Conservation (phyloP, 1,140 invertebrate species). For the Halictus rubicundus region DNA sequence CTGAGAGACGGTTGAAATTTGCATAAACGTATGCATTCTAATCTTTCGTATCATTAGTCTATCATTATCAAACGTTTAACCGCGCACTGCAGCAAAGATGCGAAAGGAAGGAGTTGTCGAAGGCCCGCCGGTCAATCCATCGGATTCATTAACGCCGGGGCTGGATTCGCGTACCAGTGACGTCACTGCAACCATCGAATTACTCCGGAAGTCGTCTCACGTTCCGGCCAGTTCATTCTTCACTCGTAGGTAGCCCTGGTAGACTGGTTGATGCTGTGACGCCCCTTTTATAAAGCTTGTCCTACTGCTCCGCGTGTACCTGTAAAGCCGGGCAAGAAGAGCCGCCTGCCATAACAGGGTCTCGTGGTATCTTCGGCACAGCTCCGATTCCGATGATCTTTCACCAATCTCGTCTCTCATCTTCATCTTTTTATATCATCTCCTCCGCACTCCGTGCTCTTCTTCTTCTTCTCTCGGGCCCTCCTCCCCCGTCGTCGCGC, state of each 20-base stretch:
- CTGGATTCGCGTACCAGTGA: slow-evolving; percentile 35
- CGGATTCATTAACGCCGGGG: slow-evolving; percentile 13
- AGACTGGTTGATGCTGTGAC: slow-evolving; percentile 44
- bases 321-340: slow-evolving; percentile 31
- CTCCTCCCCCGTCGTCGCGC: not conserved
- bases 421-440: slow-evolving; percentile 52
- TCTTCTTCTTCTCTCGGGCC: not conserved
- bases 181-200: slow-evolving; percentile 27
- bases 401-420: slow-evolving; percentile 47
- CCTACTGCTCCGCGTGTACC: slow-evolving; percentile 37
- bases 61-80: not conserved
- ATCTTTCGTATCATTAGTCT: too few relatives aligned
- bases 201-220: slow-evolving; percentile 49
- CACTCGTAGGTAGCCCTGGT: slow-evolving; percentile 42
- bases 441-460: slow-evolving; percentile 16
- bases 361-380: slow-evolving; percentile 8
- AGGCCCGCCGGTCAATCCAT: not conserved
- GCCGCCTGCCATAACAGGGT: slow-evolving; percentile 44
- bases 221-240: slow-evolving; percentile 53
- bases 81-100: not conserved
- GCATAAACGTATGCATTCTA: too few relatives aligned
- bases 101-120: not conserved
- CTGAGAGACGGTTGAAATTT: too few relatives aligned
- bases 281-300: slow-evolving; percentile 53
- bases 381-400: slow-evolving; percentile 46